Base-by-base conservation (phyloP, 2,888 invertebrate species). In the Macaria notata region DNA sequence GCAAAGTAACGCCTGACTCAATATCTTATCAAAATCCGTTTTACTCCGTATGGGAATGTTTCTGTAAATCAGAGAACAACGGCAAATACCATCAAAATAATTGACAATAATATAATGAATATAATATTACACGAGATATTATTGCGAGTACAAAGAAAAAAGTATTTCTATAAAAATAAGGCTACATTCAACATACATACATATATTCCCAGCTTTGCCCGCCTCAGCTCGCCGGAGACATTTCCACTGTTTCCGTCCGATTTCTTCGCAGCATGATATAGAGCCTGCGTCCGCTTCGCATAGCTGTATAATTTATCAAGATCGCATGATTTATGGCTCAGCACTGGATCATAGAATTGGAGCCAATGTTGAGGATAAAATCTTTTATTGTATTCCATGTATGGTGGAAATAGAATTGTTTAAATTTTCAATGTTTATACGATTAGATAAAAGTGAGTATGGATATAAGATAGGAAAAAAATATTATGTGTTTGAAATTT, bases 231-330 rank as follows among this genome's bases (percentile, higher is more conserved):
- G 9, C 41, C 33, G 33, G 33, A 36, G 55, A 49, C 55, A 43
- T 43, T 49, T 49, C 49, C 44, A 19, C 39, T 9, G 46, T 41
- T 48, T 52, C 41, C 52, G 57, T 49, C 53, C 49, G 49, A 49
- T 49, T 53, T 49, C 57, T 57, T 57, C 39, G 39, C 36, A 41
- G 19, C 36, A 53, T 57, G 57, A 57, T 38, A 53, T 57, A 57
- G 46, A 9, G 53, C 36, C 36, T 31, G 19, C 53, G 57, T 57
- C 45, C 42, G 57, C 31, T 45, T 53, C 53, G 45, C 53, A 49
- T 53, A 53, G 46, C 57, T 57, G 57, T 49, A 53, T 57, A 57
- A 57, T 53, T 49, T 57, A 57, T 57, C 57, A 57, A 49, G 57
- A 57, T 57, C 57, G 49, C 49, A 52, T 57, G 57, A 57, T 53